Evolutionary conservation across 2,797 vertebrate genomes (phyloP), one percentile per base, ranked within the genome.

Genomic region (Xiphorhynchus erythropygius): DNA sequence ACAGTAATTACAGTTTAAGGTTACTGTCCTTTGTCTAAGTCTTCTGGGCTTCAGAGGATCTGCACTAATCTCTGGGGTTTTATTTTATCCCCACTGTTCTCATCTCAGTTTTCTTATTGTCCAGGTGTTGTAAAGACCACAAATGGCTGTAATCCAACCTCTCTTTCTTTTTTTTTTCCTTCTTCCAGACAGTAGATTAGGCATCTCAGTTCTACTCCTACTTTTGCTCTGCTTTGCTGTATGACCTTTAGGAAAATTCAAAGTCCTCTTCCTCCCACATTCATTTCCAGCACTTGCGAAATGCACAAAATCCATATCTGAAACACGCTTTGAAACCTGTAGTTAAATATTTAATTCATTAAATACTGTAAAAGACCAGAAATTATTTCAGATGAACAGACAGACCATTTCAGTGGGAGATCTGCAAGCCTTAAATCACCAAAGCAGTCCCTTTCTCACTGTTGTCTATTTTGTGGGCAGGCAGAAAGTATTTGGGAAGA

Each of bases 1-100:
- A 69, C 64, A 94, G 91, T 85, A 96, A 96, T 93, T 86, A 93
- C 65, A 91, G 79, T 86, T 96, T 90, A 91, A 97, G 67, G 87
- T 90, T 91, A 91, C 55, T 49, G 76, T 63, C 73, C 69, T 96
- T 94, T 78, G 53, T 53, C 32, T 76, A 86, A 94, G 13, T 83
- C 91, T 78, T 92, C 25, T 46, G 35, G 73, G 71, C 63, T 94
- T 94, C 64, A 90, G 67, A 93, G 81, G 67, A 94, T 95, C 86
- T 89, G 37, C 1, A 2, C 69, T 96, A 94, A 96, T 96, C 87
- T 86, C 78, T 33, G 33, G 27, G 4, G 10, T 47, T 96, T 90
- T 49, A 83, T 93, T 94, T 92, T 84, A 53, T 32, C 49, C 60
- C 39, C n/a, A 39, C 64, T 64, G 35, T 33, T 92, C 76, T 59